These are phyloP conservation scores for Ypsolopha sequella DNA, from an alignment of 2,888 invertebrate genomes.

Conservation along the genomic window DNA sequence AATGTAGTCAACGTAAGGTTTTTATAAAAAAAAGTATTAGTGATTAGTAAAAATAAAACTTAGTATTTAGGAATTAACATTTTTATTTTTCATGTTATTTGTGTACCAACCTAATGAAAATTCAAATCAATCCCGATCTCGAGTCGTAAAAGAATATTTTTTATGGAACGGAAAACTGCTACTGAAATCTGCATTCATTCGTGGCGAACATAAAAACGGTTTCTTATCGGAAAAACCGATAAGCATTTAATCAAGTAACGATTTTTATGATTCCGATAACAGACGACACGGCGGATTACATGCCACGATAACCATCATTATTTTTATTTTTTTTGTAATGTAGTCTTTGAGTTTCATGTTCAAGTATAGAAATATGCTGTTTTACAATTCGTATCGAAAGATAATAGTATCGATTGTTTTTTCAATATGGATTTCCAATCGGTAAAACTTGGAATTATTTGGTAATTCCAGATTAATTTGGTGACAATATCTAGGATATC, in stretches of 20 bases:
- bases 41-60: no score
- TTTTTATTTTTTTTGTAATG: neutral
- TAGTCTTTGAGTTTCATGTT: no score
- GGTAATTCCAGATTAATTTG: no score
- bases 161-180: neutral
- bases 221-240: conserved; percentile 18
- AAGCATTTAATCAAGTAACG: conserved; percentile 53
- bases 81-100: neutral
- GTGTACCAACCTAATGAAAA: no score
- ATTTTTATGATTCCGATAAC: conserved; percentile 64
- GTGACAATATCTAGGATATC: no score
- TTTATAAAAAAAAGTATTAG: no score
- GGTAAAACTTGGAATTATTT: no score
- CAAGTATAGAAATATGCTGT: neutral
- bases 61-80: no score
- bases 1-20: neutral
- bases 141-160: no score
- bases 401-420: neutral
- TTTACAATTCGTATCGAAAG: neutral
- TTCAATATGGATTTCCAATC: no score
- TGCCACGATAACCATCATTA: conserved; percentile 47
- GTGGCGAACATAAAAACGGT: neutral
- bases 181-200: neutral
- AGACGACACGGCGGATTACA: conserved; percentile 64
- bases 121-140: no score